Evolutionary conservation across 1,140 invertebrate genomes (phyloP).

Genomic region (Drosophila burlai): DNA sequence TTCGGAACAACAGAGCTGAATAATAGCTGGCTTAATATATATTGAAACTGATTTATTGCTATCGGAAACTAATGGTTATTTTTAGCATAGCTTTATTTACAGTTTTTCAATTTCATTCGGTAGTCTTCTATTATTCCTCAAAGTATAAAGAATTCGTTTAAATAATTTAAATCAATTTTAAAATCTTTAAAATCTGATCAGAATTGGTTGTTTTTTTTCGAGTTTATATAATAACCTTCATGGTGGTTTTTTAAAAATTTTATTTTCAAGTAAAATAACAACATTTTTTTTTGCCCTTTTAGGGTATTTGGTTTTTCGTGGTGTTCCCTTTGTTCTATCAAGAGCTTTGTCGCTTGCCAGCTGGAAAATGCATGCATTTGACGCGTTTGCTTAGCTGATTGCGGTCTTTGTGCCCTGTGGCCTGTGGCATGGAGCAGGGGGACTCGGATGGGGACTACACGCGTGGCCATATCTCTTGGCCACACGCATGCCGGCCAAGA

Average conservation of each 20-base stretch:
- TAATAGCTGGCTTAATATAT: background rate
- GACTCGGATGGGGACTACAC: constrained; percentile 1
- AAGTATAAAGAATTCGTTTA: background rate
- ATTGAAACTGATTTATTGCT: background rate
- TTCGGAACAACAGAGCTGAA: background rate
- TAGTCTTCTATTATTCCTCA: no score
- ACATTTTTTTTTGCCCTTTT: background rate
- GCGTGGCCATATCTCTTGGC: constrained; percentile 53
- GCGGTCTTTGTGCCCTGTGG: constrained; percentile 34
- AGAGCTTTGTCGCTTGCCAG: constrained; percentile 19
- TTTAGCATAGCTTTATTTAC: background rate
- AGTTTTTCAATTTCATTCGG: background rate
- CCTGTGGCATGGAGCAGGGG: background rate
- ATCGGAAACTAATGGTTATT: background rate
- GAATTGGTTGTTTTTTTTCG: background rate
- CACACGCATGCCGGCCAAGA: constrained; percentile 46
- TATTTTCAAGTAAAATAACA: background rate
- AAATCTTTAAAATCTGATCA: background rate
- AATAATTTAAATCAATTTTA: background rate
- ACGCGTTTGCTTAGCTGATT: constrained; percentile 63
- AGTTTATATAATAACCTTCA: no score
- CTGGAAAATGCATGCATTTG: constrained; percentile 41
- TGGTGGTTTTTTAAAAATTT: background rate
- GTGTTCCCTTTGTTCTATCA: constrained; percentile 25
- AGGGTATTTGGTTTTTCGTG: background rate